Conservation (phyloP, 2,888 invertebrate species). For the Idaea aversata region DNA sequence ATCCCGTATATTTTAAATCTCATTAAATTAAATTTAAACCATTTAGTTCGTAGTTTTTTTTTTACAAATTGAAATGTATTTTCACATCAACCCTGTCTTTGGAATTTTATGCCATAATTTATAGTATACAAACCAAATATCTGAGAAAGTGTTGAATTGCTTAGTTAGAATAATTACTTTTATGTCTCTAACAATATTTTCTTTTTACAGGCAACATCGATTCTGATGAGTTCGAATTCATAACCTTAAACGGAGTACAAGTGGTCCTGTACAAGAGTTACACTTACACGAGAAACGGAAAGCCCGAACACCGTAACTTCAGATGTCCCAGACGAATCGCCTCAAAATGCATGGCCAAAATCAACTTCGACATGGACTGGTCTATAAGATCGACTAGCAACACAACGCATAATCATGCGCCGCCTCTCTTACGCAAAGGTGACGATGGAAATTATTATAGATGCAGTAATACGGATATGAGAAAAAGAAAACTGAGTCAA, state of each 20-base stretch:
- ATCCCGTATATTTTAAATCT: too few relatives aligned
- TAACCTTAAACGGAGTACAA: constrained; percentile 21
- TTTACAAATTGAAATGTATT: too few relatives aligned
- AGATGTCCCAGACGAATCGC: constrained; percentile 26
- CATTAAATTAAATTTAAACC: too few relatives aligned
- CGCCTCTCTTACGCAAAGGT: constrained; percentile 8
- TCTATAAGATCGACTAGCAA: constrained; percentile 5
- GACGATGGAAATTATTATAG: not conserved
- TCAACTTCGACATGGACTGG: constrained; percentile 21
- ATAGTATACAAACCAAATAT: too few relatives aligned
- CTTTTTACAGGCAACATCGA: not conserved
- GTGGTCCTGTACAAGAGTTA: constrained; percentile 24
- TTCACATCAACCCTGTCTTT: too few relatives aligned
- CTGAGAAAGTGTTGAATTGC: too few relatives aligned
- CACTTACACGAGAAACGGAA: constrained; percentile 26
- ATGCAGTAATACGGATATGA: not conserved
- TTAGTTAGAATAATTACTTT: too few relatives aligned
- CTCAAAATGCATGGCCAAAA: constrained; percentile 27
- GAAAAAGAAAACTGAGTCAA: not conserved
- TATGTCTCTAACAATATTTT: not conserved
- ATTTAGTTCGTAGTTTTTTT: too few relatives aligned
- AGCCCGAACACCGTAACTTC: constrained; percentile 12
- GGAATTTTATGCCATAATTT: too few relatives aligned
- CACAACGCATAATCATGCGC: constrained; percentile 18
- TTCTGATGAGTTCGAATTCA: constrained; percentile 18